Percentiles rank a stretch among this genome's conserved stretches.
phyloP scores from a whole-genome alignment of 2,797 vertebrate species.

The Balearica regulorum region DNA sequence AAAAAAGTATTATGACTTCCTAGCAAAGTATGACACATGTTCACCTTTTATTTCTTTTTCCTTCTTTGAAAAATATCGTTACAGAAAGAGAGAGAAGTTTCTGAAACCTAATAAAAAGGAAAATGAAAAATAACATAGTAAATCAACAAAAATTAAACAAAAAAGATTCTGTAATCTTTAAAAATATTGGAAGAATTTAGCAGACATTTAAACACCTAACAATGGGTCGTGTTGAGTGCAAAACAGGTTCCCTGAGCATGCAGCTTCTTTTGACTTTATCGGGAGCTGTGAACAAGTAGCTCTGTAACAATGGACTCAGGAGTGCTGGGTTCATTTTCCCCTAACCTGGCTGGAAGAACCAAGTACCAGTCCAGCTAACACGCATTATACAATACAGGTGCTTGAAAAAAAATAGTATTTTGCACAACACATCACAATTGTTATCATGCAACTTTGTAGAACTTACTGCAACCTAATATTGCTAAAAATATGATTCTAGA shows the following conservation, averaged over 20 bases:
- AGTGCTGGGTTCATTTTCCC: neutral
- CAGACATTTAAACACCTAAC: neutral
- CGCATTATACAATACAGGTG: neutral
- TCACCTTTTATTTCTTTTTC: neutral
- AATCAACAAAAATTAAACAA: neutral
- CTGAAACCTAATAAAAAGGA: neutral
- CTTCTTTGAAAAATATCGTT: neutral
- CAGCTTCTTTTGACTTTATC: neutral
- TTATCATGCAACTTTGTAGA: neutral
- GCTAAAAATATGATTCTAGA: neutral
- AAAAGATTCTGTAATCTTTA: neutral
- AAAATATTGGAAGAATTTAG: neutral
- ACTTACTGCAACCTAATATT: neutral
- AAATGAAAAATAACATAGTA: neutral
- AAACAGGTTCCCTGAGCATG: neutral
- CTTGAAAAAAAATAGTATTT: neutral
- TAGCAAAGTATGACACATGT: neutral
- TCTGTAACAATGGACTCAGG: neutral
- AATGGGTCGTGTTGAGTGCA: neutral
- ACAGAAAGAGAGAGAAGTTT: neutral
- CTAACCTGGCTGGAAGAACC: neutral
- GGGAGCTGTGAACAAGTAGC: neutral
- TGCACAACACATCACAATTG: neutral
- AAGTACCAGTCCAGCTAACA: neutral
- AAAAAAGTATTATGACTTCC: neutral